Evolutionary conservation across 2,888 invertebrate genomes (phyloP), one percentile per base, ranked within the genome.

Genomic region (Parasteatoda lunata): DNA sequence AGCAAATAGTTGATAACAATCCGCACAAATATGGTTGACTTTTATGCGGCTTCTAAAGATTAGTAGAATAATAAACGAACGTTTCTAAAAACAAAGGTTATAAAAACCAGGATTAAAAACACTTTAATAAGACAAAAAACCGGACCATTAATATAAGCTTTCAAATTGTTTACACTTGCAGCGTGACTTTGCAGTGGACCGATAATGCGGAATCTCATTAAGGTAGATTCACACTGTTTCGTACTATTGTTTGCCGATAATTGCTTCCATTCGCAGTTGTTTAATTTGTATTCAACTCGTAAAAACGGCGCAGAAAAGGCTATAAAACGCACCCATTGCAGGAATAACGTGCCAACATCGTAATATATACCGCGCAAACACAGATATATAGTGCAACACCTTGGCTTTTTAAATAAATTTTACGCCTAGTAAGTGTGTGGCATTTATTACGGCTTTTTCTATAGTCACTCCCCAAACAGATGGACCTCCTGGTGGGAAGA

Each of bases 381-480:
- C 7, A 54, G 47, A 64, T 45, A 71, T 73, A 80, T 54, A 69
- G 77, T 73, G 75, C 75, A 76, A 77, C 77, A 77, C 71, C 83
- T 77, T 64, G 72, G 64, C 48, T 77, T 71, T 78, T 76, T 75
- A 66, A 77, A 84, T 84, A 84, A 84, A 77, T 78, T 84, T 71
- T 51, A 66, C 54, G 80, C 77, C 70, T 77, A 65, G 72, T 13
- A 45, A 72, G 82, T 11, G 66, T 65, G 52, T 84, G 72, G 72
- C 77, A 72, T 77, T 77, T 77, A 77, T 75, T 68, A 51, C 30
- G 45, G 30, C n/a, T 52, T 72, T 72, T 51, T 52, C 49, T 52
- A 52, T 8, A 45, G 68, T 69, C 77, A 15, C 52, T 69, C 77
- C 68, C 30, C 5, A 66, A 51, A 47, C 7, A 45, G 51, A 5